phyloP scores from a whole-genome alignment of 2,888 invertebrate genomes.

The Tinea trinotella region DNA sequence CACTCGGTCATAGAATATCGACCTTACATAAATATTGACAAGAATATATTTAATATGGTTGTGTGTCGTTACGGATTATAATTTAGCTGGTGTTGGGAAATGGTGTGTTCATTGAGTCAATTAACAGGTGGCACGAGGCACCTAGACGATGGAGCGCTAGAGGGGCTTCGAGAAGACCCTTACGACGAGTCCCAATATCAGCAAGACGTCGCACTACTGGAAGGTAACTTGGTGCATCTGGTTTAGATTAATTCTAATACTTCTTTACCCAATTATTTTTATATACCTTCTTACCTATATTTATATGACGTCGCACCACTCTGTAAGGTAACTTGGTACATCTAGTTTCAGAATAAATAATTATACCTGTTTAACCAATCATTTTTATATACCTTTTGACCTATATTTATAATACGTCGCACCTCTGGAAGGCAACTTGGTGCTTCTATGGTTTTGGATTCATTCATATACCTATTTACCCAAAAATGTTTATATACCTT shows the following conservation, averaged over 20 bases:
- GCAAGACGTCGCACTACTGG: conserved; percentile 75
- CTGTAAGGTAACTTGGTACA: no score
- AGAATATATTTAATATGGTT: background rate
- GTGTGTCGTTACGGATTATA: conserved; percentile 17
- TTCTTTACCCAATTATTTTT: background rate
- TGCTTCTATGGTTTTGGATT: no score
- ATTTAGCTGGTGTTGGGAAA: conserved; percentile 27
- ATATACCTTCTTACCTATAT: background rate
- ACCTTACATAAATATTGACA: background rate
- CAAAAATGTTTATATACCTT: no score
- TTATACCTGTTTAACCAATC: no score
- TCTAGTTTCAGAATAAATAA: no score
- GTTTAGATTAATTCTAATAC: no score
- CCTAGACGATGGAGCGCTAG: conserved; percentile 65
- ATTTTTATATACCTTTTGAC: no score
- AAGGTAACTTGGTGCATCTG: conserved; percentile 62
- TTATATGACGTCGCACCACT: background rate
- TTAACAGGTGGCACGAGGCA: conserved; percentile 59
- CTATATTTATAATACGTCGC: no score
- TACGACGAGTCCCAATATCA: conserved; percentile 69
- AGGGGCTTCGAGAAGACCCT: conserved; percentile 57
- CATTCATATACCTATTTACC: no score
- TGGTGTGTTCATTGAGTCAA: conserved; percentile 24
- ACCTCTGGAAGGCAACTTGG: no score
- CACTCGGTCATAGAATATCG: background rate